Evolutionary conservation across 1,140 invertebrate genomes (phyloP), one percentile per base, ranked within the genome.

Genomic region (Drosophila rhopaloa): DNA sequence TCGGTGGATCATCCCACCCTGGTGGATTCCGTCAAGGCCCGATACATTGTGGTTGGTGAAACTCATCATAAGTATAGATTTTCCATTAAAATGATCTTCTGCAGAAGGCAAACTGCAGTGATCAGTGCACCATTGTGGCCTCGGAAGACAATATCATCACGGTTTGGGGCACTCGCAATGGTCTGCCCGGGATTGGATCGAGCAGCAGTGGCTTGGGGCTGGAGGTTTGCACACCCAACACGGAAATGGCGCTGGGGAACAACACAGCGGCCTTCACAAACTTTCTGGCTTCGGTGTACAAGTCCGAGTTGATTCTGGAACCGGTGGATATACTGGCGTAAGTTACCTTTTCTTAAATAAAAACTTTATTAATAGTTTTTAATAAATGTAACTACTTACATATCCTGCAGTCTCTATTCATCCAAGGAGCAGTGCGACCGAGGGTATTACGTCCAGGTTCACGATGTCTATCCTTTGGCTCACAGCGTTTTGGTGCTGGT

Each of bases 91-190:
- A 0, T 0, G n/a, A 44, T 53, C 54, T 38, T 14, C 16, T 38
- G 19, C 47, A 92, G 91, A 84, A 82, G 50, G 85, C 77, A 14
- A 93, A 94, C 63, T 96, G 95, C 92, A 95, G 95, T 24, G 94
- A 95, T 35, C 94, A 94, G 38, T 96, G 94, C 77, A 95, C 95
- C 1, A 93, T 96, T 29, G 94, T 94, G 40, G 94, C 94, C 40
- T 96, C 95, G 2, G 91, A 94, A 19, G 94, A 96, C 62, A 96
- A 96, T 86, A 94, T 95, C 59, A 92, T 96, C 2, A 95, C 95
- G 54, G 94, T 96, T 66, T 96, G 96, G 95, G 96, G 96, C 16
- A 94, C 95, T 11, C 92, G 93, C 5, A 93, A 93, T 90, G 91
- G 92, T 0, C 51, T 93, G 81, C 82, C 92, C 57, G 76, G 93